A percentile compares a stretch with the other conserved stretches of the same genome.
Evolutionary conservation across 2,888 invertebrate genomes (phyloP).

Genomic region (Drosophila rellima): DNA sequence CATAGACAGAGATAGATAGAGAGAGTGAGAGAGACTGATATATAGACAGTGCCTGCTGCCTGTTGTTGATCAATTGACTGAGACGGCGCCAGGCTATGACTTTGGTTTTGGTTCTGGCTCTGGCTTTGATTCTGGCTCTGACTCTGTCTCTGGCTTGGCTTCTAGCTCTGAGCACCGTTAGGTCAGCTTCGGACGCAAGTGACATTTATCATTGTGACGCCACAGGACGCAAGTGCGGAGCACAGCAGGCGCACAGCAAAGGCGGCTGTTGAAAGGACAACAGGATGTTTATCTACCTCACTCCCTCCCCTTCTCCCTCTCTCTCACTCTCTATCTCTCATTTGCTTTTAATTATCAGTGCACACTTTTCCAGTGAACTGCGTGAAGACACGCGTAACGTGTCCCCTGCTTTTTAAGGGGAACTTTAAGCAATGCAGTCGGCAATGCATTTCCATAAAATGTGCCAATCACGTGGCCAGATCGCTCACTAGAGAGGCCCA

Average conservation of each 20-base stretch:
- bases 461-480: constrained; percentile 73
- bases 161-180: constrained; percentile 45
- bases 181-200: constrained; percentile 36
- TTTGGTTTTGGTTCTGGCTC: neutral
- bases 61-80: constrained; percentile 75
- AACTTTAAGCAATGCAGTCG: constrained; percentile 39
- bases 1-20: constrained; percentile 23
- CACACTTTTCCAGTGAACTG: constrained; percentile 63
- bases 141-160: too few species aligned
- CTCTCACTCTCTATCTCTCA: constrained; percentile 39
- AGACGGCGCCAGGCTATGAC: constrained; percentile 66
- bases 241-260: constrained; percentile 53
- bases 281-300: too few species aligned
- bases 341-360: constrained; percentile 71
- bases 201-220: constrained; percentile 70
- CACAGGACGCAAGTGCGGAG: constrained; percentile 61
- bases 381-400: constrained; percentile 63
- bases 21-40: constrained; percentile 20
- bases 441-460: constrained; percentile 76
- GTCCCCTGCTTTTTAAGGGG: constrained; percentile 7
- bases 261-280: constrained; percentile 13
- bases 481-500: constrained; percentile 59
- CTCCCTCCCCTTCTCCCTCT: neutral
- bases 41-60: constrained; percentile 35
- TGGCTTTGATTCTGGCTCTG: neutral